Evolutionary conservation across 2,113 vertebrate species (phyloP).

Genomic region (Gila orcuttii): DNA sequence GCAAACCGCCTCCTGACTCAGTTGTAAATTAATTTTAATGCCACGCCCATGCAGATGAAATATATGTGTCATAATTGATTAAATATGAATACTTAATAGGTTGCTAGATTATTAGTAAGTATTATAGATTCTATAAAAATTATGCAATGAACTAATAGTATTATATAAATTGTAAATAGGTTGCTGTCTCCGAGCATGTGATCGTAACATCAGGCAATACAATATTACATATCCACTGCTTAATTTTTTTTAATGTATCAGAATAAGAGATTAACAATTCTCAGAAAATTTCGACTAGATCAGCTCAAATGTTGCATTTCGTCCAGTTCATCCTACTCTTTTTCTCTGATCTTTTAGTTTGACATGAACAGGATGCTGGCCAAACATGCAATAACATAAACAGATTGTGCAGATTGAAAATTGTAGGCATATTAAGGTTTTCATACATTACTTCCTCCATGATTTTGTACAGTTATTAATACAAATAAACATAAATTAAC

Average conservation of each 20-base stretch:
- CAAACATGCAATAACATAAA: conserved; percentile 7
- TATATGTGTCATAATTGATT: not conserved
- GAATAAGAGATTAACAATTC: conserved; percentile 27
- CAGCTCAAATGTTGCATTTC: not conserved
- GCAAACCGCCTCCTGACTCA: not conserved
- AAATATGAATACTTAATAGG: not conserved
- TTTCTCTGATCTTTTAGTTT: conserved; percentile 19
- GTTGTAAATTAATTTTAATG: not conserved
- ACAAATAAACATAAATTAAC: not conserved
- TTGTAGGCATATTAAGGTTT: conserved; percentile 6
- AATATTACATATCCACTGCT: not conserved
- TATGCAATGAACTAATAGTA: not conserved
- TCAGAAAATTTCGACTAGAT: conserved; percentile 11
- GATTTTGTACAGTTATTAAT: not conserved
- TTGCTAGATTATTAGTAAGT: not conserved
- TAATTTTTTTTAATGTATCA: not conserved
- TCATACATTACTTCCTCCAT: not conserved
- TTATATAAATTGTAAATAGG: not conserved
- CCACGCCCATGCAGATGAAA: not conserved
- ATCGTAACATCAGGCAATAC: not conserved
- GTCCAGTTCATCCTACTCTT: not conserved
- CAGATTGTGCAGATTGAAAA: conserved; percentile 30
- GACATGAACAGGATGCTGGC: conserved; percentile 27
- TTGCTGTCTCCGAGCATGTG: not conserved
- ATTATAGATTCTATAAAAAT: not conserved